Evolutionary conservation across 2,113 vertebrate species (phyloP).

Genomic region (Melanocharis versteri): DNA sequence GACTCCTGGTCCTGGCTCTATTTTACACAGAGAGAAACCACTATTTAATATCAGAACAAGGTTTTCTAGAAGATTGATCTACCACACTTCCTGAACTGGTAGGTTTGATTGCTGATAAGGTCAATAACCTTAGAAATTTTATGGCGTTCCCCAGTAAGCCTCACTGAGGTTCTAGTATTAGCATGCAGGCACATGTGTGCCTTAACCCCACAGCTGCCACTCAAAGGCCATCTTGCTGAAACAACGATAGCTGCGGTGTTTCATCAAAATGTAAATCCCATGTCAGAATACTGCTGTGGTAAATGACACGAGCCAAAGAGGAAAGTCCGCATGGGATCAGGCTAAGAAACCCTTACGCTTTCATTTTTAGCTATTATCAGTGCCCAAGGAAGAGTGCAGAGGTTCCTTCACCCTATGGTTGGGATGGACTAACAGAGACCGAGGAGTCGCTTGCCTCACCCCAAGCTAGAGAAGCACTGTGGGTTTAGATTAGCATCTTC

Average conservation of each 20-base stretch:
- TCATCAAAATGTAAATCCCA: constrained; percentile 13
- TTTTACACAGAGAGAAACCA: background rate
- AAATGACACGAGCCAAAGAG: background rate
- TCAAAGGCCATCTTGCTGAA: background rate
- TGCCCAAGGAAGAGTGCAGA: background rate
- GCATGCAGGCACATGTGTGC: background rate
- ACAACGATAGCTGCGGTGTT: background rate
- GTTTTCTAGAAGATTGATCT: background rate
- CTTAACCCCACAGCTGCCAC: background rate
- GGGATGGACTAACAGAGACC: background rate
- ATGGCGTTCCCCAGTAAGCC: background rate
- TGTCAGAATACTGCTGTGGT: background rate
- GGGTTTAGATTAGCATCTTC: background rate
- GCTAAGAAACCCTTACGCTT: background rate
- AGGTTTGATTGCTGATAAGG: background rate
- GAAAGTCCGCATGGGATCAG: background rate
- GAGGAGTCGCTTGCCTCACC: background rate
- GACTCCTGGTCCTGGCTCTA: background rate
- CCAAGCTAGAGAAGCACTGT: background rate
- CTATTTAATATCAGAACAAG: background rate
- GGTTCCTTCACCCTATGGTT: background rate
- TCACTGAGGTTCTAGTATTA: background rate
- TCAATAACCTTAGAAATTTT: background rate
- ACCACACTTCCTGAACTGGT: background rate
- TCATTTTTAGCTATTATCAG: background rate